These are phyloP conservation scores for Siphamia tubifer DNA, from an alignment of 2,113 vertebrate genomes.

Conservation along the genomic window DNA sequence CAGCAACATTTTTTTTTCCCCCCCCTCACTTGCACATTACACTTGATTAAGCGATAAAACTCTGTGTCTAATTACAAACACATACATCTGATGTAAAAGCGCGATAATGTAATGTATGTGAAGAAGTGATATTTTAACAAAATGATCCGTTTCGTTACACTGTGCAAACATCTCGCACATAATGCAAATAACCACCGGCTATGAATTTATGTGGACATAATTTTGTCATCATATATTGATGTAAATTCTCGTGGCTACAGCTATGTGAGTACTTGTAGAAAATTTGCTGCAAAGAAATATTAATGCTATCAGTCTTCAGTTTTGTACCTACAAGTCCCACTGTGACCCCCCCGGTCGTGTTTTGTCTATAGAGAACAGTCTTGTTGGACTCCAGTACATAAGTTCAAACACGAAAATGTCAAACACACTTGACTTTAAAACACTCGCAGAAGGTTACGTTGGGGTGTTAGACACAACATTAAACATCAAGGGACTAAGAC, in stretches of 20 bases:
- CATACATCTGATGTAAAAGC: conserved; percentile 34
- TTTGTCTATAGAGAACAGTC: conserved; percentile 5
- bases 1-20: conserved; percentile 37
- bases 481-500: conserved; percentile 12
- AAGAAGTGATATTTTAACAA: conserved; percentile 45
- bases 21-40: conserved; percentile 16
- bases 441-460: not conserved
- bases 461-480: not conserved
- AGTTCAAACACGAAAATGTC: conserved; percentile 44
- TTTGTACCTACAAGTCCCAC: conserved; percentile 41
- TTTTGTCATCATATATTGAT: conserved; percentile 58
- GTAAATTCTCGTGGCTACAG: conserved; percentile 22
- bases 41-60: conserved; percentile 47
- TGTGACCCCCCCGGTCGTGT: conserved; percentile 7
- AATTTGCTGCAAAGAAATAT: conserved; percentile 32
- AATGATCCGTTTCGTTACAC: conserved; percentile 41
- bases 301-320: conserved; percentile 12
- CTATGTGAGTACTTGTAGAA: conserved; percentile 16
- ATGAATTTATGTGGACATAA: conserved; percentile 51
- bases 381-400: conserved; percentile 19
- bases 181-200: conserved; percentile 56
- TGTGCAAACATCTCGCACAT: conserved; percentile 43
- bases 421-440: conserved; percentile 57
- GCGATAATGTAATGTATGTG: conserved; percentile 42
- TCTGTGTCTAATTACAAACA: conserved; percentile 49